Evolutionary conservation across 2,113 vertebrate genomes (phyloP), one percentile per base, ranked within the genome.

Genomic region (Struthio camelus): DNA sequence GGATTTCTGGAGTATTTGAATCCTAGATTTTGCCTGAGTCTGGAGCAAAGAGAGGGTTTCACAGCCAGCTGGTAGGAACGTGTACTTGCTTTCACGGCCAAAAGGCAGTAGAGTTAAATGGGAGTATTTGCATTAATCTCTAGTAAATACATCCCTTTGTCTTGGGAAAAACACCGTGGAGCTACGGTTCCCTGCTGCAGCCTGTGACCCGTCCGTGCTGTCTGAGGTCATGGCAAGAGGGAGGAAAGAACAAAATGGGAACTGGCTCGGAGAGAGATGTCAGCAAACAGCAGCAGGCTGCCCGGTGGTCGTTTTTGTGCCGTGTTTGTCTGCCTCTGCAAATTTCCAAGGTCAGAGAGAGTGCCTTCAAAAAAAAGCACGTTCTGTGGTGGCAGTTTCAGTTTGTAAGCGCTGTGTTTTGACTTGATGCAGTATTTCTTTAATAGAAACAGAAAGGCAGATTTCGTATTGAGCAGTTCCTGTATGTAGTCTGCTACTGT

Each of bases 301-400:
- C 78, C 66, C 92, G 77, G 62, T 77, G 44, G 79, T 75, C 80
- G 9, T 85, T 87, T 91, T 44, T 76, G 66, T 67, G 70, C 86
- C 82, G 78, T 78, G 28, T 48, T 75, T 75, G 69, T 90, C 92
- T 95, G 36, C n/a, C 80, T 90, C 50, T 94, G 90, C 72, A 86
- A 54, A 76, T 86, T 94, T 92, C 92, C 90, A 95, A 95, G 92
- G 90, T 56, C 73, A 30, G 42, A 58, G 79, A 82, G 87, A 92
- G 34, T 58, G 44, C 51, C 70, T 51, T 84, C n/a, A 56, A 11
- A 38, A 62, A 71, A 85, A 15, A 6, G 32, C 16, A 2, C 17
- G 9, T 46, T 93, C 40, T 66, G 36, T 80, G 36, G 36, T 84
- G 40, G 22, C 23, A 53, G 64, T 42, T 92, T 71, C 32, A 71